Conservation (phyloP, 35 echinoderm and acorn worm genomes). For the Diadema setosum region DNA sequence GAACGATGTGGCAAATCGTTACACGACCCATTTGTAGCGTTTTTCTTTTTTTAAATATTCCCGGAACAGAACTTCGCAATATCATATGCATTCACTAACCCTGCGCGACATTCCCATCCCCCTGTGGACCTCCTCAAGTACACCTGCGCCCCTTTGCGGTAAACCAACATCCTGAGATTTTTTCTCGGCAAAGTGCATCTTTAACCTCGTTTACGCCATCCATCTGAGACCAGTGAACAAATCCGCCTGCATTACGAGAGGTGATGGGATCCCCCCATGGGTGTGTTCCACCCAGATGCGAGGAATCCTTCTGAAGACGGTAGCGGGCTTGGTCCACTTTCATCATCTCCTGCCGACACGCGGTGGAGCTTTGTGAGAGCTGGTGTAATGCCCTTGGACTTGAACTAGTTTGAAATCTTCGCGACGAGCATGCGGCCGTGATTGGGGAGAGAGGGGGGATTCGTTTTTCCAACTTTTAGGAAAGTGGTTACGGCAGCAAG, state of each 20-base stretch:
- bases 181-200: no score
- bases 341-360: background rate
- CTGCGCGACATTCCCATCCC: no score
- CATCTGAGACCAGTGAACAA: background rate
- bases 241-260: background rate
- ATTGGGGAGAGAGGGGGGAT: background rate
- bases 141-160: no score
- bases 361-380: slow-evolving; percentile 1
- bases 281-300: background rate
- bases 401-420: slow-evolving; percentile 11
- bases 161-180: no score
- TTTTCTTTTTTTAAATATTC: no score
- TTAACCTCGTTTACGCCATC: no score
- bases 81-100: no score
- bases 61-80: no score
- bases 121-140: no score
- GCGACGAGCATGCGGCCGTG: background rate
- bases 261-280: background rate
- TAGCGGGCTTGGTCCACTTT: background rate
- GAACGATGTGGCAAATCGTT: no score
- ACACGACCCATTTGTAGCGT: no score
- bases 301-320: background rate
- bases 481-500: background rate
- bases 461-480: background rate
- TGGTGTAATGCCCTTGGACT: background rate